A percentile compares a stretch with the other conserved stretches of the same genome.
Conservation (phyloP, 2,113 vertebrate genomes). For the Tetraodon nigroviridis region DNA sequence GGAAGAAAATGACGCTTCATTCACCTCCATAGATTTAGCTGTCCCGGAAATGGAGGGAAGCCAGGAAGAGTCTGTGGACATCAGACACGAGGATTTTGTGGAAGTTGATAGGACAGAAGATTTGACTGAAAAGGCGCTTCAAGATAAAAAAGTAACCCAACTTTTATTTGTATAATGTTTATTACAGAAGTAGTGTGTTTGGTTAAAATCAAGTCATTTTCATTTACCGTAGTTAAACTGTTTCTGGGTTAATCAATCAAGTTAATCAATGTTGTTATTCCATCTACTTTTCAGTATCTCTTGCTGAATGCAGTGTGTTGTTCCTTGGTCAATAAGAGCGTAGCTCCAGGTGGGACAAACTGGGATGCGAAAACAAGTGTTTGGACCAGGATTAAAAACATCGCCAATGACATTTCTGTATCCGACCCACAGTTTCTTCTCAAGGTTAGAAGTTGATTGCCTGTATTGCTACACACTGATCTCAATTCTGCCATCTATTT, state of each 20-base stretch:
- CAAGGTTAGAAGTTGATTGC: slow-evolving; percentile 70
- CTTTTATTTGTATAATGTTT: background rate
- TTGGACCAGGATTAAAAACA: slow-evolving; percentile 60
- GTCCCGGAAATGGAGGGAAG: slow-evolving; percentile 29
- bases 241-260: background rate
- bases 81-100: slow-evolving; percentile 57
- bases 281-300: slow-evolving; percentile 67
- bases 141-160: slow-evolving; percentile 64
- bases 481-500: background rate
- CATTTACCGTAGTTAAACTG: background rate
- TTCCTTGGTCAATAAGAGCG: slow-evolving; percentile 67
- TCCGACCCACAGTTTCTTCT: slow-evolving; percentile 83
- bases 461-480: background rate
- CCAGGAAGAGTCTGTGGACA: slow-evolving; percentile 11
- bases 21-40: slow-evolving; percentile 18
- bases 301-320: slow-evolving; percentile 78
- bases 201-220: background rate
- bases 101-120: slow-evolving; percentile 34
- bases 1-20: background rate
- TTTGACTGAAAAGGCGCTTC: slow-evolving; percentile 45
- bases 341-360: slow-evolving; percentile 51
- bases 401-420: slow-evolving; percentile 68
- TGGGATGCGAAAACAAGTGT: slow-evolving; percentile 33
- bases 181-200: too few relatives aligned
- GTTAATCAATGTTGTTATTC: background rate